Base-by-base conservation (phyloP, 2,888 invertebrate species). In the Hemaris fuciformis region DNA sequence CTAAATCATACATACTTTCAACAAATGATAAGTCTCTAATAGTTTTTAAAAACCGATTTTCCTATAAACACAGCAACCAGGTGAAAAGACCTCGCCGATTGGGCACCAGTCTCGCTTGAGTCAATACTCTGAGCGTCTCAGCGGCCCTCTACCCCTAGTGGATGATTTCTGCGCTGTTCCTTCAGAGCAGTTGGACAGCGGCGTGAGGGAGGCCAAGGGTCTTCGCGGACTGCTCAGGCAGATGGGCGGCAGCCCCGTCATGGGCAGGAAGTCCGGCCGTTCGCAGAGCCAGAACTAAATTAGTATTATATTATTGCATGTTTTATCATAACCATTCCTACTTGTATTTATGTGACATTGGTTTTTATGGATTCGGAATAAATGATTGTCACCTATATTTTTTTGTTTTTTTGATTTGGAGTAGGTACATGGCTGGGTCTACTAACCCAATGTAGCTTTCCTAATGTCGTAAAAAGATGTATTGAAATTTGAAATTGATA, bases 101-200 rank as follows among this genome's bases (percentile, higher is more conserved):
- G 93, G 84, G 80, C 95, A 86, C 93, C 96, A 72, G 87, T 95
- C 88, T 83, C 96, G 76, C 85, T 94, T 84, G 88, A 95, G 86
- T 86, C 96, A 75, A 93, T 95, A 82, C 94, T 90, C 91, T 0
- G 93, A 93, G 62, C 82, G 89, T 0, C 81, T 92, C 8, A 88
- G 83, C 66, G 93, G 96, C 0, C 96, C 97, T 0, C 85, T 95
- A 6, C 97, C 97, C 62, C 93, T 98, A 41, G 95, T 98, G 72
- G 98, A 98, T 83, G 98, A 98, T 86, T 98, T 98, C 89, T 97
- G 96, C 79, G 96, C 97, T 22, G 96, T 98, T 67, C 97, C 98
- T 8, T 95, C 97, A 77, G 98, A 95, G 80, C 94, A 94, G 22
- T 78, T 93, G 3, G 96, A 95, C 64, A 94, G 87, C 70, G 90